Base-by-base conservation (phyloP, 1,140 invertebrate species). In the Venturia canescens region DNA sequence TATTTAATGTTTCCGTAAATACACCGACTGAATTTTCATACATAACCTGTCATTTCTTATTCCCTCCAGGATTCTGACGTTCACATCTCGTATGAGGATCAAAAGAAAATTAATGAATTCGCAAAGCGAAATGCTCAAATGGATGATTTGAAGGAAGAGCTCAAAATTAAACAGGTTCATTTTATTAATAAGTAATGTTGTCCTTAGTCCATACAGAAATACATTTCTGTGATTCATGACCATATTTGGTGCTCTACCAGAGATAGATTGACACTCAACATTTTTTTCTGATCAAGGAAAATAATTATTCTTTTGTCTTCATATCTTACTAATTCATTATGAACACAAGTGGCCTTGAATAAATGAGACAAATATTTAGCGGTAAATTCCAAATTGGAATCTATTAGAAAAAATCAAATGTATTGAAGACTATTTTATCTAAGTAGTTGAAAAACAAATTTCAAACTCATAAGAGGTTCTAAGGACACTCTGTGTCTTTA, bases 101-200 rank as follows among this genome's bases (percentile, higher is more conserved):
- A 99, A 92, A 97, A 98, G 87, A 98, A 98, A 92, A 99, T 99
- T 82, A 99, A 99, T 90, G 96, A 96, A 90, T 99, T 99, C 93
- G 98, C 98, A 4, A 93, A 97, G 82, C 94, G 96, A 78, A 99
- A 99, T 94, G 97, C 97, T 2, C 96, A 96, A 90, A 93, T 98
- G 83, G 97, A 98, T 87, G 97, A 99, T 89, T 92, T 96, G 11
- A 98, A 98, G 90, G 96, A 98, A 82, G 97, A 99, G 90, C 90
- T 98, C n/a, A 97, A 97, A 92, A 87, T 93, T 16, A 98, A 97
- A 93, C 94, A 96, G 93, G 95, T 96, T 90, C 31, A 29, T 69
- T 69, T 69, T 80, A 76, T 57, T 76, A 72, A 29, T 71, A 29
- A 26, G 27, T 44, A 70, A 50, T 70, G n/a, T 26, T 26, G 60